Percentiles rank a stretch among this genome's conserved stretches.
Conservation (phyloP, 1,140 invertebrate genomes). For the Formica selysi region DNA sequence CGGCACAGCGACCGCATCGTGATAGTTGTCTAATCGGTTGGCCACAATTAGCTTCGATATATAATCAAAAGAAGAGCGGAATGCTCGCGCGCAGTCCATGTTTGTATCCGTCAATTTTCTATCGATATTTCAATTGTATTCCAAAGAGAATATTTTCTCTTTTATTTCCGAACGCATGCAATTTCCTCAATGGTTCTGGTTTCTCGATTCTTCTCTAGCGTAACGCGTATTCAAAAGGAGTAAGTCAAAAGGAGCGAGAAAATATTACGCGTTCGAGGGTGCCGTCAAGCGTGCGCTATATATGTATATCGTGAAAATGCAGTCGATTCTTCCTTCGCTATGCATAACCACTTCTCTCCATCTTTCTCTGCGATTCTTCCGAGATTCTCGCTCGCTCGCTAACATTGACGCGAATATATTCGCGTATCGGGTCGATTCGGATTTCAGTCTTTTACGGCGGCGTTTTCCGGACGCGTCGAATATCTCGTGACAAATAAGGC, state of each 20-base stretch:
- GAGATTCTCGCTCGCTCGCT: slow-evolving; percentile 16
- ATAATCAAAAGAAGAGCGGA: slow-evolving; percentile 40
- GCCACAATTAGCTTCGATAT: slow-evolving; percentile 43
- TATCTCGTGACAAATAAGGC: slow-evolving; percentile 59
- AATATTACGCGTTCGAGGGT: neutral
- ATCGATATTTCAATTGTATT: too few species aligned
- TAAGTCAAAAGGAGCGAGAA: slow-evolving; percentile 21
- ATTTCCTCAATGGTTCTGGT: neutral
- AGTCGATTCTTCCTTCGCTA: neutral
- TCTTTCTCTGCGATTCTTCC: slow-evolving; percentile 1
- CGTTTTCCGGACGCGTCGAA: slow-evolving; percentile 22
- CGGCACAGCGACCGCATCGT: neutral
- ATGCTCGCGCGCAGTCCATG: neutral
- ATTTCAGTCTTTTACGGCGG: slow-evolving; percentile 55
- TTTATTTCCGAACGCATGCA: neutral
- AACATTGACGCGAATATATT: slow-evolving; percentile 40
- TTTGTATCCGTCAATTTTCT: slow-evolving; percentile 1
- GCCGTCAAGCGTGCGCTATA: neutral
- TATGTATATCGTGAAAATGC: slow-evolving; percentile 17
- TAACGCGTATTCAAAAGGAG: neutral
- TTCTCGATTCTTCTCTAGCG: neutral
- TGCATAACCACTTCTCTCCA: slow-evolving; percentile 1
- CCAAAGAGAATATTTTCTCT: neutral
- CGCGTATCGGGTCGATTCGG: slow-evolving; percentile 32
- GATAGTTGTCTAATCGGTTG: slow-evolving; percentile 55